Percentiles rank a stretch among this genome's conserved stretches.
These are phyloP conservation scores for Acanthosepion esculentum DNA, from an alignment of 2,888 invertebrate species.

Conservation along the genomic window DNA sequence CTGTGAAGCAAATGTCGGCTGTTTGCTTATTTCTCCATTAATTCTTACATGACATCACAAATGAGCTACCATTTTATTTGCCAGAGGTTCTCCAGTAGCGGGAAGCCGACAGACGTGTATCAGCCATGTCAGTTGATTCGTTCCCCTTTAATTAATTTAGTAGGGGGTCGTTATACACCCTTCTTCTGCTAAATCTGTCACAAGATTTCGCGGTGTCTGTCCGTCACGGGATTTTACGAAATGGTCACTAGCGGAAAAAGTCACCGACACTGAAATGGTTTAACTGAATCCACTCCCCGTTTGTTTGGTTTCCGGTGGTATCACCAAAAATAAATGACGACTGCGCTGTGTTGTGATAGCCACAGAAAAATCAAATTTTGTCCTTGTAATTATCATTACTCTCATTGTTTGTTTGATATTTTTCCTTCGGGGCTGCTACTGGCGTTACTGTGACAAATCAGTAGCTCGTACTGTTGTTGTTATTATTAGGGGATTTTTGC, in stretches of 20 bases:
- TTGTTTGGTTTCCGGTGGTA: neutral
- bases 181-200: neutral
- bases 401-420: neutral
- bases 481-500: neutral
- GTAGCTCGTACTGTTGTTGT: neutral
- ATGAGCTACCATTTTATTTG: neutral
- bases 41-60: neutral
- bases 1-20: neutral
- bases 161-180: neutral
- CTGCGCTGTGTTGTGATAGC: neutral
- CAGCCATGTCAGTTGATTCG: neutral
- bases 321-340: neutral
- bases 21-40: neutral
- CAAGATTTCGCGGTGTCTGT: neutral
- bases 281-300: neutral
- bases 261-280: neutral
- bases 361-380: neutral
- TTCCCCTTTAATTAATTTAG: neutral
- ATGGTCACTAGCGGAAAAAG: neutral
- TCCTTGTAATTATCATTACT: neutral
- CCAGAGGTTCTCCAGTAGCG: neutral
- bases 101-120: neutral
- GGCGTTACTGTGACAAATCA: neutral
- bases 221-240: constrained; percentile 1
- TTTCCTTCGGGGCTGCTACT: neutral